These are phyloP conservation scores for Hucho hucho DNA, from an alignment of 2,113 vertebrate genomes.

Conservation along the genomic window DNA sequence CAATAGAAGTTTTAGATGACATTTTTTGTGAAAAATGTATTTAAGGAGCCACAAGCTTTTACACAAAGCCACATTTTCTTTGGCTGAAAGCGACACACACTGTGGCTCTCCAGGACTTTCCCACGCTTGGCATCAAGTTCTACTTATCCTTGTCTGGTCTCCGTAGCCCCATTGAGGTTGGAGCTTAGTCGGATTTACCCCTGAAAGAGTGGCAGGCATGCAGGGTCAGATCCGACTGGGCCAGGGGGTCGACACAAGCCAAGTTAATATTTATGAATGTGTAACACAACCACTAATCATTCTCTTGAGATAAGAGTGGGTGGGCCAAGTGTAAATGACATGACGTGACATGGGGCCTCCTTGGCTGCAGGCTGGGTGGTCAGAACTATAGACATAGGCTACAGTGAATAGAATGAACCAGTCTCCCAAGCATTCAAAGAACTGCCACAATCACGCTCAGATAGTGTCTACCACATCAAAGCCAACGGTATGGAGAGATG, in stretches of 20 bases:
- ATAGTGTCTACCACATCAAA: conserved; percentile 16
- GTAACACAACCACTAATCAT: conserved; percentile 23
- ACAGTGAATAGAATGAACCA: neutral
- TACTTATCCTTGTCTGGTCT: conserved; percentile 20
- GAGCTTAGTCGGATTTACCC: conserved; percentile 42
- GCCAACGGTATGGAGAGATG: conserved; percentile 11
- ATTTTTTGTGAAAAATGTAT: too few relatives aligned
- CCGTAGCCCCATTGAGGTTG: conserved; percentile 8
- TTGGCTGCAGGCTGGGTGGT: neutral
- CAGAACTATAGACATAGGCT: neutral
- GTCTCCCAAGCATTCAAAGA: neutral
- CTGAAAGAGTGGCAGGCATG: conserved; percentile 5
- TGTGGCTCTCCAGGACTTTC: too few relatives aligned
- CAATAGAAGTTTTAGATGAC: too few relatives aligned
- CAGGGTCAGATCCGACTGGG: conserved; percentile 28
- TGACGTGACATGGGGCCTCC: too few relatives aligned
- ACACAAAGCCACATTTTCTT: too few relatives aligned
- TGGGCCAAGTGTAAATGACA: conserved; percentile 16
- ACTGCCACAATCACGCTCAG: neutral
- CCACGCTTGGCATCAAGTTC: too few relatives aligned
- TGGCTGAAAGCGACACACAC: too few relatives aligned
- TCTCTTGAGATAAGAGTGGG: conserved; percentile 43
- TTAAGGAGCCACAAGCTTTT: too few relatives aligned
- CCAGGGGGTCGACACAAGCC: conserved; percentile 25
- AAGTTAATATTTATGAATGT: too few relatives aligned